A percentile compares a stretch with the other conserved stretches of the same genome.
Conservation (phyloP, 1,140 invertebrate species). For the Zaprionus ornatus region DNA sequence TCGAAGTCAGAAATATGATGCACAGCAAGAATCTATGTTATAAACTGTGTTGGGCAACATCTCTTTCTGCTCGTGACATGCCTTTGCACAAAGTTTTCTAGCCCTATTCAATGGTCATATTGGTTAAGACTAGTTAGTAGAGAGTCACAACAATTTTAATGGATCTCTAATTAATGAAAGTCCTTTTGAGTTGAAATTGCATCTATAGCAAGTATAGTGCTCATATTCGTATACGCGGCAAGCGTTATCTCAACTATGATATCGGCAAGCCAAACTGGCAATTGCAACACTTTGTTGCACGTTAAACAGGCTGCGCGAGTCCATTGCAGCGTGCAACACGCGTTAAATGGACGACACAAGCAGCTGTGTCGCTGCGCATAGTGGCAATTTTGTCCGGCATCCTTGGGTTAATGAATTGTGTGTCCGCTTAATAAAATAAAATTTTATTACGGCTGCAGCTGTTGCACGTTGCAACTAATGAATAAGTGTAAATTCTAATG, state of each 20-base stretch:
- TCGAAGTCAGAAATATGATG: too few species aligned
- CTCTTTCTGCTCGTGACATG: too few species aligned
- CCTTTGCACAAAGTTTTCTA: too few species aligned
- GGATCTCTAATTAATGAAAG: too few species aligned
- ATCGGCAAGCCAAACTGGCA: background rate
- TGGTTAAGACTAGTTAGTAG: too few species aligned
- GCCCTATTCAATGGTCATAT: too few species aligned
- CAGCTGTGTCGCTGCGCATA: background rate
- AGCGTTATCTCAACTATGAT: background rate
- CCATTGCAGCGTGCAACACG: background rate
- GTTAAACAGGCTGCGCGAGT: background rate
- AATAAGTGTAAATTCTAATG: slow-evolving; percentile 81
- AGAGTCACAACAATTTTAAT: too few species aligned
- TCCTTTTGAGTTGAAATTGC: too few species aligned
- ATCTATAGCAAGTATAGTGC: too few species aligned
- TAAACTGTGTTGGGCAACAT: too few species aligned
- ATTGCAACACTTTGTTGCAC: slow-evolving; percentile 1
- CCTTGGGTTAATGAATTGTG: slow-evolving; percentile 66
- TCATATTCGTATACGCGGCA: too few species aligned
- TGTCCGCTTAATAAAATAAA: slow-evolving; percentile 69
- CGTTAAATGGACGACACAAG: background rate
- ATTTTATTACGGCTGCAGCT: slow-evolving; percentile 74
- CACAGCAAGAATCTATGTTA: too few species aligned
- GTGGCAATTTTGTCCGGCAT: slow-evolving; percentile 12
- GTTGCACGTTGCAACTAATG: slow-evolving; percentile 78